Conservation (phyloP, 2,113 vertebrate genomes). For the Aviceda subcristata region DNA sequence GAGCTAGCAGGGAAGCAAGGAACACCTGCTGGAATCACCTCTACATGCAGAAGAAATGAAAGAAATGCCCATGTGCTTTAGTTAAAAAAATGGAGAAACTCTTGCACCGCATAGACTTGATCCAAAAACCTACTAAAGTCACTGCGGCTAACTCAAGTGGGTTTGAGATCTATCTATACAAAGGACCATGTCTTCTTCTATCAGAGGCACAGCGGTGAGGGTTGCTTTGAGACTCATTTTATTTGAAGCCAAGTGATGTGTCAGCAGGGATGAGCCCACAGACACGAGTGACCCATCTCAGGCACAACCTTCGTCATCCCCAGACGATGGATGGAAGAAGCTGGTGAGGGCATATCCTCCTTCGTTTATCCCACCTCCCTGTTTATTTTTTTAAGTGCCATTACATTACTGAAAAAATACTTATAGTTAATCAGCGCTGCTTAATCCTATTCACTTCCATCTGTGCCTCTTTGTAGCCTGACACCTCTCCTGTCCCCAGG, state of each 20-base stretch:
- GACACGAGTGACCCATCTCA: neutral
- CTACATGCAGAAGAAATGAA: neutral
- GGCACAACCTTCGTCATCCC: neutral
- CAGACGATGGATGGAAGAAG: neutral
- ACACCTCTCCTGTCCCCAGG: conserved; percentile 31
- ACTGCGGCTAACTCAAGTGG: neutral
- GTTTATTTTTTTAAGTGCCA: neutral
- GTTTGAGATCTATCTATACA: neutral
- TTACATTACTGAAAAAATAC: conserved; percentile 33
- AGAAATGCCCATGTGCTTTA: neutral
- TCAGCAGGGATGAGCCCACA: neutral
- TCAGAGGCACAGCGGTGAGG: neutral
- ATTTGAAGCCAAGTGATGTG: neutral
- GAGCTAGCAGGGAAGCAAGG: neutral
- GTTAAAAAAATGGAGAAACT: neutral
- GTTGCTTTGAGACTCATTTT: neutral
- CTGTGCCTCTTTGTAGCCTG: conserved; percentile 42
- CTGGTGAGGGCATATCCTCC: neutral
- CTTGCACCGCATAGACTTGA: neutral
- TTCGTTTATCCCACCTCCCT: neutral
- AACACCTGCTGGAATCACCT: neutral
- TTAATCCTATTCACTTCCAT: conserved; percentile 41
- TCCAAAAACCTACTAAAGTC: neutral
- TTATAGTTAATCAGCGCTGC: conserved; percentile 17
- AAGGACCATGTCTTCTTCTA: neutral